A percentile compares a stretch with the other conserved stretches of the same genome.
phyloP scores from a whole-genome alignment of 2,797 vertebrate species.

The Liparis tanakae region DNA sequence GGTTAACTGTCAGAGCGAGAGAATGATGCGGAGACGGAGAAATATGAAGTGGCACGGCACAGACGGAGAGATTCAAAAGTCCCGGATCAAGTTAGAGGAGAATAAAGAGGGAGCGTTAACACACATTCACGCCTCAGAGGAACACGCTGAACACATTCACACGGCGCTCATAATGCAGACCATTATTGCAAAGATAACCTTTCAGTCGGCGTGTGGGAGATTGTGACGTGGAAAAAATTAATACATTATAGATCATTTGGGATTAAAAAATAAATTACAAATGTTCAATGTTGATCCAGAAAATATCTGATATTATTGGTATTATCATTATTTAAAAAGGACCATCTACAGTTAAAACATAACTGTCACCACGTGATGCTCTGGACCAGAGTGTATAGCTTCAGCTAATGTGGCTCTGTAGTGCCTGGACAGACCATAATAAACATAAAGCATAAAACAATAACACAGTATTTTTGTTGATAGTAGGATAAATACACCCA shows the following conservation, averaged over 20 bases:
- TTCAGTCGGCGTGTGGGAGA: not conserved
- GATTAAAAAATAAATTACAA: too few species aligned
- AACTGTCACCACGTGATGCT: too few species aligned
- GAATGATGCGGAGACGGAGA: constrained; percentile 44
- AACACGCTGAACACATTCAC: not conserved
- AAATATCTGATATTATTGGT: not conserved
- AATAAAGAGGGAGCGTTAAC: constrained; percentile 15
- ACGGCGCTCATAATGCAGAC: not conserved
- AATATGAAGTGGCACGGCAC: constrained; percentile 46
- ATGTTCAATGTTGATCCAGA: not conserved
- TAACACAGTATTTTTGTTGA: too few species aligned
- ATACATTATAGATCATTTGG: constrained; percentile 4
- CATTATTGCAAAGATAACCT: not conserved
- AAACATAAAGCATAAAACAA: too few species aligned
- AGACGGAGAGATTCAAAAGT: constrained; percentile 47
- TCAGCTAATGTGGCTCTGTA: too few species aligned
- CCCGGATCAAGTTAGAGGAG: constrained; percentile 22
- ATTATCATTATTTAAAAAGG: too few species aligned
- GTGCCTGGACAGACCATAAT: too few species aligned
- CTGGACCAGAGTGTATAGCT: too few species aligned
- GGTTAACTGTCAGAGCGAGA: constrained; percentile 60
- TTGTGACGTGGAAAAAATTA: not conserved
- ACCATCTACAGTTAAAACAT: too few species aligned
- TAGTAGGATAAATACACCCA: too few species aligned
- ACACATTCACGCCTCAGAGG: not conserved